Evolutionary conservation across 2,113 vertebrate species (phyloP), one percentile per base, ranked within the genome.

Genomic region (Scomber scombrus): DNA sequence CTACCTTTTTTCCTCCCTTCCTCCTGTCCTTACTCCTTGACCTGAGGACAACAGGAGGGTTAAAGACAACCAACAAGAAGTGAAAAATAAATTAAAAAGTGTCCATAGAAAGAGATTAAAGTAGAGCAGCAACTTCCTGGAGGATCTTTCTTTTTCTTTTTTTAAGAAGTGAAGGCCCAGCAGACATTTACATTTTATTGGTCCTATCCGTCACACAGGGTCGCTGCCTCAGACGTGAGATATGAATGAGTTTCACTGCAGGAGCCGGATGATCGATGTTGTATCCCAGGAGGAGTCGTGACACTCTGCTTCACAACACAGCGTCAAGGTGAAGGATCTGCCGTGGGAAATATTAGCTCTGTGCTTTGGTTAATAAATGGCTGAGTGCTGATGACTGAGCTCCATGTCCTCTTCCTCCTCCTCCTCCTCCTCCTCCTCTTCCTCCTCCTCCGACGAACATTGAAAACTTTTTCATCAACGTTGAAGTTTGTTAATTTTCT

Each of bases 211-310:
- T 68, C 47, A 8, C 6, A 0, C 0, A 2, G 60, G 0, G 7
- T 6, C 13, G 18, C 65, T 9, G 52, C 54, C 43, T 13, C 50
- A 19, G 49, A 46, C 0, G 21, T 50, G 19, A 70, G 58, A 49
- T 54, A 40, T 47, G 47, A 71, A 60, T 34, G 34, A 40, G 6
- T 40, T 23, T n/a, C 66, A 21, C 34, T n/a, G 67, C 56, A n/a
- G 68, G 49, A 62, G 26, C 6, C 45, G 2, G 15, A 19, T 65
- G 82, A 84, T 75, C 10, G 47, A 75, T 75, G 65, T n/a, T 2
- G 34, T 11, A 11, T 12, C 61, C 15, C 45, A 14, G n/a, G 23
- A 21, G 74, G 40, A 62, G 58, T 19, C 8, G 31, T 1, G 65
- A 51, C 29, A 3, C 60, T 50, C 15, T 0, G 49, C 69, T 23